Evolutionary conservation across 2,888 invertebrate species (phyloP).

Genomic region (Artemia sinica): DNA sequence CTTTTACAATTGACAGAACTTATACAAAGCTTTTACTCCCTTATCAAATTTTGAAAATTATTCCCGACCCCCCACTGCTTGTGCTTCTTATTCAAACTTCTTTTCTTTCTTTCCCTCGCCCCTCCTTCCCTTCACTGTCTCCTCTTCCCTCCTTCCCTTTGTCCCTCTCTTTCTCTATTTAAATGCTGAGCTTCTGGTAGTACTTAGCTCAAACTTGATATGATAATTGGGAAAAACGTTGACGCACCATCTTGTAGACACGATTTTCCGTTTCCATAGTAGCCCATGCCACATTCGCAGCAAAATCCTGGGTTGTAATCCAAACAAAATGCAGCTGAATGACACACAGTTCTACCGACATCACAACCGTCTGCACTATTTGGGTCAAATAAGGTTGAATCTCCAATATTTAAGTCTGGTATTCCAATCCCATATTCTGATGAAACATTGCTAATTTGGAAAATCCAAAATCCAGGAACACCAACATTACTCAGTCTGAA

Average conservation of each 20-base stretch:
- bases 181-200: not conserved
- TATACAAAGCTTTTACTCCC: too few species aligned
- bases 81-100: constrained; percentile 24
- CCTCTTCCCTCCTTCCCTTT: not conserved
- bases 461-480: not conserved
- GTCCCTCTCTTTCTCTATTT: not conserved
- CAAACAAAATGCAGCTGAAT: constrained; percentile 58
- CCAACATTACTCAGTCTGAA: not conserved
- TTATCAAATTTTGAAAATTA: too few species aligned
- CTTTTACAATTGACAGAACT: too few species aligned
- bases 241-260: constrained; percentile 55
- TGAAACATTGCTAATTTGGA: not conserved
- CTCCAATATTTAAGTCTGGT: not conserved
- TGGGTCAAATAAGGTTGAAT: constrained; percentile 40
- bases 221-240: not conserved
- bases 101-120: constrained; percentile 15
- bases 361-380: constrained; percentile 24
- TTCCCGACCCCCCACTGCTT: too few species aligned
- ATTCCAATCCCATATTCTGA: not conserved
- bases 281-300: constrained; percentile 62
- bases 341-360: constrained; percentile 51
- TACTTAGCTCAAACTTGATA: not conserved
- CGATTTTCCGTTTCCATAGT: constrained; percentile 77
- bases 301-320: constrained; percentile 73
- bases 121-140: not conserved